Evolutionary conservation across 2,113 vertebrate genomes (phyloP), one percentile per base, ranked within the genome.

Genomic region (Brachyhypopomus gauderio): DNA sequence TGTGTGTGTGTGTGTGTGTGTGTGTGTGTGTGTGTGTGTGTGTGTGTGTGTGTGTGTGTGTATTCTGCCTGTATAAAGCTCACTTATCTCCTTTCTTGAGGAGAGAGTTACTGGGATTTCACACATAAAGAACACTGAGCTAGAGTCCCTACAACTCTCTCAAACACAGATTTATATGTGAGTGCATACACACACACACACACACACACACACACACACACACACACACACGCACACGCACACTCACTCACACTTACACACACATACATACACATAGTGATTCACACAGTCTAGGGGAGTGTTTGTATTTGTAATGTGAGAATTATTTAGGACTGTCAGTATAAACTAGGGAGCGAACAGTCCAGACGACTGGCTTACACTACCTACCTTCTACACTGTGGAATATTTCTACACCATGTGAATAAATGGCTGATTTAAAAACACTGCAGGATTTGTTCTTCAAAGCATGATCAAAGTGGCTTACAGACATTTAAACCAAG

Each of bases 101-200:
- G 67, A 79, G 23, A 79, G 23, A 71, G 55, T 11, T 20, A 59
- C 52, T 78, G 17, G 67, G 22, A 45, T 71, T 78, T 71, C 77
- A 38, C 23, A 1, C 34, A 79, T 36, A 23, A 69, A 60, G 36
- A 16, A 76, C 58, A 59, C 19, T 55, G 45, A 78, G 38, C 16
- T 23, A 19, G 63, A 67, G 23, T 38, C 66, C 30, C 52, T 72
- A 45, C 20, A n/a, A 72, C 56, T 48, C 7, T 30, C 52, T 58
- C 22, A 22, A 0, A 9, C 27, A n/a, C 67, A 70, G 5, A 52
- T 52, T 52, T 14, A 11, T 52, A 11, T 52, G 45, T 52, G 45
- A 52, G 45, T 14, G 12, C 67, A 45, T 36, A 70, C 16, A 25
- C 25, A 66, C 23, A 12, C 9, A 2, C 25, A 3, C 69, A 7